A percentile compares a stretch with the other conserved stretches of the same genome.
Evolutionary conservation across 2,888 invertebrate species (phyloP).

Genomic region (Brachyptera putata): DNA sequence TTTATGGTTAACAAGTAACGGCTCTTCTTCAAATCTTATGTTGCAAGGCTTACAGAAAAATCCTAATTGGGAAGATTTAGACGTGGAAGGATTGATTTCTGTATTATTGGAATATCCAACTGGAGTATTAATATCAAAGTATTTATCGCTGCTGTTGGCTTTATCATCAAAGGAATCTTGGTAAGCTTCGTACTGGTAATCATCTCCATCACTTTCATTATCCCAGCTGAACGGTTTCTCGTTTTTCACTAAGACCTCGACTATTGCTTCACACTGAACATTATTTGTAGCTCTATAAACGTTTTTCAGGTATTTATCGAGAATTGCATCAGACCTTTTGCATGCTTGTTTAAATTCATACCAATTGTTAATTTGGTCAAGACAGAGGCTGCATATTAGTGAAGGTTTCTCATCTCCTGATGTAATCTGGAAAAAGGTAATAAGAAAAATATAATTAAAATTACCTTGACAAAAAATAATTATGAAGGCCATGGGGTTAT

Average conservation of each 20-base stretch:
- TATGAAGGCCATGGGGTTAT: too few species aligned
- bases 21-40: constrained; percentile 3
- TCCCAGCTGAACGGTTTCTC: not conserved
- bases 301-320: not conserved
- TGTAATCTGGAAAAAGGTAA: not conserved
- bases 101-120: not conserved
- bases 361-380: constrained; percentile 1
- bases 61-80: not conserved
- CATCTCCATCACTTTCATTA: not conserved
- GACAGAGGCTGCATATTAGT: not conserved
- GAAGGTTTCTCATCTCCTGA: not conserved
- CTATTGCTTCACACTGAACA: not conserved
- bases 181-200: not conserved
- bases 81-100: not conserved
- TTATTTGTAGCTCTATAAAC: too few species aligned
- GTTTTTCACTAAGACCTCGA: not conserved
- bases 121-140: constrained; percentile 14
- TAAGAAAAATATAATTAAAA: not conserved
- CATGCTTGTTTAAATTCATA: constrained; percentile 3
- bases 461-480: not conserved
- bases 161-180: constrained; percentile 1
- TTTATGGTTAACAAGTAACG: not conserved
- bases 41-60: not conserved
- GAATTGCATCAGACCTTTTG: constrained; percentile 3
- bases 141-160: not conserved